These are phyloP conservation scores for Calidris pygmaea DNA, from an alignment of 2,113 vertebrate genomes.

Conservation along the genomic window DNA sequence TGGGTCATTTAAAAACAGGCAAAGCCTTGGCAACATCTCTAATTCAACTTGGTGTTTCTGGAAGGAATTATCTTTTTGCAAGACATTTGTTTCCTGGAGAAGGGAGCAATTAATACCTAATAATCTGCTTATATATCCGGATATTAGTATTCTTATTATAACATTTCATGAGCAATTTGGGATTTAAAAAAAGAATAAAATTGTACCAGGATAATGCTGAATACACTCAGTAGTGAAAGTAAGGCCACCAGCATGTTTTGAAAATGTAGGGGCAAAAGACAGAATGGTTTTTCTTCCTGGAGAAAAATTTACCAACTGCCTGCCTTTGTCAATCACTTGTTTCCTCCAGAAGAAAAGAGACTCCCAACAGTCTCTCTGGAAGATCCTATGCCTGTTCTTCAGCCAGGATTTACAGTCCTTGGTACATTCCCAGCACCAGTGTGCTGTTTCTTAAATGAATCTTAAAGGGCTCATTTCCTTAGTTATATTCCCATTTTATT, in stretches of 20 bases:
- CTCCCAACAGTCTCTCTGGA: background rate
- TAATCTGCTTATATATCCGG: background rate
- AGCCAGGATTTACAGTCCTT: slow-evolving; percentile 21
- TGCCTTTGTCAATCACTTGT: background rate
- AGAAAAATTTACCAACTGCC: background rate
- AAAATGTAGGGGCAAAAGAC: background rate
- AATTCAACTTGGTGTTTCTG: background rate
- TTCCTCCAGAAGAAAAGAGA: background rate
- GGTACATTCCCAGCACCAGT: background rate
- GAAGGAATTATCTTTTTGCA: background rate
- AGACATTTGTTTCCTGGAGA: background rate
- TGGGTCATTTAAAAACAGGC: background rate
- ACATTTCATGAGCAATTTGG: background rate
- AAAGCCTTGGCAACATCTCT: background rate
- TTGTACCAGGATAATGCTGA: background rate
- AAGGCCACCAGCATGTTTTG: background rate
- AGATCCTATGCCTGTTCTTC: background rate
- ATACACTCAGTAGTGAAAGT: background rate
- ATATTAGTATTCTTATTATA: background rate
- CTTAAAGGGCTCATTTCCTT: slow-evolving; percentile 55
- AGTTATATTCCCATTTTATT: slow-evolving; percentile 51
- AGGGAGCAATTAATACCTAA: background rate
- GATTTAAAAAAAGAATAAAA: background rate
- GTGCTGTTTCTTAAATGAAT: slow-evolving; percentile 38
- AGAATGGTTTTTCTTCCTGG: background rate